A percentile compares a stretch with the other conserved stretches of the same genome.
Evolutionary conservation across 2,888 invertebrate genomes (phyloP).

Genomic region (Frankliniella intonsa): DNA sequence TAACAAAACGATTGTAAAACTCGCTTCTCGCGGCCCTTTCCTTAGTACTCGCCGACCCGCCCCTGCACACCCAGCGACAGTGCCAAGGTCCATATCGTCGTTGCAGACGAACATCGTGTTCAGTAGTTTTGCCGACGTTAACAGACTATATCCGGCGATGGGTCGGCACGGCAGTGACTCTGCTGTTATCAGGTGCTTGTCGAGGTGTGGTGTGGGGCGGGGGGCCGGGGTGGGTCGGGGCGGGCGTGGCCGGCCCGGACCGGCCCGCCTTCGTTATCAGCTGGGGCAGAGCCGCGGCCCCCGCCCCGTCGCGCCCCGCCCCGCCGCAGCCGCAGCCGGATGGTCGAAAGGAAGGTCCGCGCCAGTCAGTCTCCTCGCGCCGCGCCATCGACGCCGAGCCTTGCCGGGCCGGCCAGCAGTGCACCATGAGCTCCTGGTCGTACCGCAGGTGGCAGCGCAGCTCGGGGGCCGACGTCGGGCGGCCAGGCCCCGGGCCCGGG

Average conservation of each 20-base stretch:
- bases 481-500: not conserved
- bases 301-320: not conserved
- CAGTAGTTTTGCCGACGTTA: too few relatives aligned
- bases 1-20: too few relatives aligned
- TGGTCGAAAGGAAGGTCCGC: not conserved
- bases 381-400: not conserved
- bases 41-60: too few relatives aligned
- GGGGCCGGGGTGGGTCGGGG: not conserved
- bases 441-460: constrained; percentile 12
- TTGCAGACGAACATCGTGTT: too few relatives aligned
- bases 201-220: not conserved
- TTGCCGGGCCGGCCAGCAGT: not conserved
- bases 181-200: not conserved
- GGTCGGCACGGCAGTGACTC: not conserved
- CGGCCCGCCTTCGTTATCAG: not conserved
- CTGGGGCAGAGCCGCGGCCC: not conserved
- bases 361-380: too few relatives aligned
- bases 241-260: not conserved
- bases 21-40: too few relatives aligned
- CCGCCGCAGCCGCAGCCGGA: not conserved
- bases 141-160: too few relatives aligned
- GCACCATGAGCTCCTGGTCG: constrained; percentile 18
- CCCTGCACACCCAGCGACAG: too few relatives aligned
- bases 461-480: not conserved
- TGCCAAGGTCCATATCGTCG: too few relatives aligned